Percentiles rank a stretch among this genome's conserved stretches.
Evolutionary conservation across 2,113 vertebrate species (phyloP).

Genomic region (Nothobranchius kuhntae): DNA sequence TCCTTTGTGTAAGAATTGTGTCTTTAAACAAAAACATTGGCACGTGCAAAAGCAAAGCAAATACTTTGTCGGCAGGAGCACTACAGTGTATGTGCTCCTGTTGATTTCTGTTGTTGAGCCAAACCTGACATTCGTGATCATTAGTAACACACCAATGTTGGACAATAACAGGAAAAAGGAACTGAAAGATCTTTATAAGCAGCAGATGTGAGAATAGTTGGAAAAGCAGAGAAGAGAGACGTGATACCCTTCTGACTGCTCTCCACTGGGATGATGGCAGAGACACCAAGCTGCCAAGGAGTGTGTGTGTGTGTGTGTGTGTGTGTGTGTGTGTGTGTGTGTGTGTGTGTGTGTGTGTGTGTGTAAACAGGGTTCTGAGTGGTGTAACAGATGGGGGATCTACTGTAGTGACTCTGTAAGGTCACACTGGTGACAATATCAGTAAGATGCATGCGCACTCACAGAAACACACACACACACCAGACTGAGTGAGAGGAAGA

Average conservation of each 20-base stretch:
- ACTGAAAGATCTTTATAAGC: slow-evolving; percentile 61
- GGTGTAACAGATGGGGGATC: slow-evolving; percentile 71
- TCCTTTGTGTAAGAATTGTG: background rate
- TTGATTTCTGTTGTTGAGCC: slow-evolving; percentile 3
- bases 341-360: slow-evolving; percentile 33
- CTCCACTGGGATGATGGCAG: slow-evolving; percentile 66
- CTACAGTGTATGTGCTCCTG: background rate
- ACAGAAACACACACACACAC: background rate
- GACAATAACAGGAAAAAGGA: slow-evolving; percentile 32
- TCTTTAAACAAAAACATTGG: background rate
- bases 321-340: slow-evolving; percentile 32
- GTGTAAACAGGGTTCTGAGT: slow-evolving; percentile 52
- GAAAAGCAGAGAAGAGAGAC: slow-evolving; percentile 40
- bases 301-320: slow-evolving; percentile 14
- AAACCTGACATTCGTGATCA: slow-evolving; percentile 9
- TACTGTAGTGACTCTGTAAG: slow-evolving; percentile 62
- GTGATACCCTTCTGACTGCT: slow-evolving; percentile 57
- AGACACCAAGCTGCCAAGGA: slow-evolving; percentile 64
- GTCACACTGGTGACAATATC: slow-evolving; percentile 67
- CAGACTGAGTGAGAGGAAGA: slow-evolving; percentile 30
- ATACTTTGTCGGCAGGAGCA: background rate
- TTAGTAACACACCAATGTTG: slow-evolving; percentile 36
- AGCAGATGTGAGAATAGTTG: slow-evolving; percentile 30
- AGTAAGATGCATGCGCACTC: slow-evolving; percentile 25
- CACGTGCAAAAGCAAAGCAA: background rate